Evolutionary conservation across 1,140 invertebrate genomes (phyloP).

Genomic region (Acromyrmex echinatior): DNA sequence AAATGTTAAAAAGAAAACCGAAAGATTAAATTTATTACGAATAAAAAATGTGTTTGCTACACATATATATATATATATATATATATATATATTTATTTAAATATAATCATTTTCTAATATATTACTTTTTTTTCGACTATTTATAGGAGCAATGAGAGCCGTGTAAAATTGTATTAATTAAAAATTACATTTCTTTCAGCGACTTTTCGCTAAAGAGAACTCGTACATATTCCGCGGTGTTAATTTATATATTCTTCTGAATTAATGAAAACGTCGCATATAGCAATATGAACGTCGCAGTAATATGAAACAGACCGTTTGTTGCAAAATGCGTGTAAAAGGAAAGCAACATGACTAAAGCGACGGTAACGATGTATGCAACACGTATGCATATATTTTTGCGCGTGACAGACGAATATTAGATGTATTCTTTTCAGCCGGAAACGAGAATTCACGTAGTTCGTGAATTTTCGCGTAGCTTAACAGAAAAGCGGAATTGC

Average conservation of each 20-base stretch:
- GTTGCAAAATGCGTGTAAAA: slow-evolving; percentile 1
- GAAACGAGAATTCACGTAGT: not conserved
- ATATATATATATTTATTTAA: not conserved
- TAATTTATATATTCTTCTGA: slow-evolving; percentile 13
- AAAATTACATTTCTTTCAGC: not conserved
- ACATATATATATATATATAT: not conserved
- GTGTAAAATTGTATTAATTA: not conserved
- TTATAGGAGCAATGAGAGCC: not conserved
- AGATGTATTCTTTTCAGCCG: not conserved
- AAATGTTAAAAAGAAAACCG: not conserved
- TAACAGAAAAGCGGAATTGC: slow-evolving; percentile 12
- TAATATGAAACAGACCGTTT: not conserved
- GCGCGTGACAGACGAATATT: slow-evolving; percentile 13
- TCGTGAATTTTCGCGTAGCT: not conserved
- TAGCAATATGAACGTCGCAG: not conserved
- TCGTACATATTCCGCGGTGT: not conserved
- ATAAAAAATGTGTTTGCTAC: not conserved
- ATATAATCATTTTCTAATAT: not conserved
- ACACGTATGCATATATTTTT: slow-evolving; percentile 6
- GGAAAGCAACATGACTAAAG: not conserved
- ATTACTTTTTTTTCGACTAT: not conserved
- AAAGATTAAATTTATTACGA: not conserved
- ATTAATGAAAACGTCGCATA: not conserved
- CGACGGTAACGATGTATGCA: not conserved
- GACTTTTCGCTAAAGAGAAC: not conserved